Base-by-base conservation (phyloP, 2,888 invertebrate genomes). In the Drosophila neotestacea region DNA sequence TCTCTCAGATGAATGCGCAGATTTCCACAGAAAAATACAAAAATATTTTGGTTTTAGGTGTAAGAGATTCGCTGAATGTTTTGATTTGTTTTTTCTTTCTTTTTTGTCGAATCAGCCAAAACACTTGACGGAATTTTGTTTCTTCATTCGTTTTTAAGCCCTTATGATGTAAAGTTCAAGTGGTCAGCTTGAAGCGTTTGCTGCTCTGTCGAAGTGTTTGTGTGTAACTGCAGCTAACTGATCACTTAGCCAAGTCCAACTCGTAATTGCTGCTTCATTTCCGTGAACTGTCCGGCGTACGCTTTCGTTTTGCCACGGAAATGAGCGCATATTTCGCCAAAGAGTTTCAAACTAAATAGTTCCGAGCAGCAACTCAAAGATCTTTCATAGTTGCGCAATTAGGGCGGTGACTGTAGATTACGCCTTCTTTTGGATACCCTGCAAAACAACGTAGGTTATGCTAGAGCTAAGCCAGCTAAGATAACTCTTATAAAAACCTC, bases 291-390 rank as follows among this genome's bases (percentile, higher is more conserved):
- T 75, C 61, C 62, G 65, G 42, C 38, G 48, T 46, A 47, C 64
- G 88, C 86, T 83, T 87, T 87, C 82, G 70, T 85, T 87, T 82
- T 70, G 72, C 70, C 66, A 74, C 83, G 88, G 84, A 85, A 85
- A 85, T 83, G 88, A 83, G 48, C 88, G 68, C 84, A 85, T 84
- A 85, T 85, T 84, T 88, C 69, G 88, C 84, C 81, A 85, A 83
- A 82, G 85, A 85, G 82, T 74, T 74, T 64, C 4, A 27, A n/a
- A 50, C 63, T 44, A 61, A 59, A 69, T 48, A 68, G 55, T 62
- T 48, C 50, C 48, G 32, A 54, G 28, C 60, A 22, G 32, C 51
- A 56, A 36, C 36, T 55, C 13, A 42, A 51, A 41, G 22, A 38
- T 50, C 58, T 39, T 39, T 28, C 58, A 75, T 46, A 62, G 85